These are phyloP conservation scores for Plemyria rubiginata DNA, from an alignment of 2,888 invertebrate genomes.

Conservation along the genomic window DNA sequence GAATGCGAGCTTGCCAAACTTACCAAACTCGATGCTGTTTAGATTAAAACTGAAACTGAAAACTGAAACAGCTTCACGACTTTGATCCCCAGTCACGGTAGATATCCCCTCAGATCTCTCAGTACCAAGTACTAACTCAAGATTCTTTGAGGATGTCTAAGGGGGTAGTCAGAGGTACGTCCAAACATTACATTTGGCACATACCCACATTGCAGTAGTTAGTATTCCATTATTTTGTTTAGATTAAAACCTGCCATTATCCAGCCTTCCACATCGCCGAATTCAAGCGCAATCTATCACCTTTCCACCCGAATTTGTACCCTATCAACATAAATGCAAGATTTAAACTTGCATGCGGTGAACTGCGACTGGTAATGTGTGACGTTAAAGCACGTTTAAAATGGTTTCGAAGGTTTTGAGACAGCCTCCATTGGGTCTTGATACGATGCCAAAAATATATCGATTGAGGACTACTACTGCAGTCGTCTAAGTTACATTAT, in stretches of 20 bases:
- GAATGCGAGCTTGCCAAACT: conserved; percentile 19
- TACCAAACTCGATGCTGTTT: conserved; percentile 68
- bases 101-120: no score
- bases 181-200: no score
- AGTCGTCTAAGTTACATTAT: no score
- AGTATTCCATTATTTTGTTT: no score
- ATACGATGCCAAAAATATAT: conserved; percentile 51
- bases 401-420: conserved; percentile 49
- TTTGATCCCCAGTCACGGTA: no score
- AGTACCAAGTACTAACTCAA: no score
- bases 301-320: conserved; percentile 51
- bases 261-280: conserved; percentile 56
- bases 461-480: conserved; percentile 36
- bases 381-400: conserved; percentile 59
- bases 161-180: no score
- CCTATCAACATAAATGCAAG: conserved; percentile 50
- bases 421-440: conserved; percentile 47
- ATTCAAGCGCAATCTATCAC: conserved; percentile 22
- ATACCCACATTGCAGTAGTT: no score
- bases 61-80: no score
- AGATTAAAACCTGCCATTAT: conserved; percentile 76
- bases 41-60: conserved; percentile 80
- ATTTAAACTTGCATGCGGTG: conserved; percentile 62
- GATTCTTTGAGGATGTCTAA: no score
- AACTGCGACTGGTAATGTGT: conserved; percentile 69